phyloP scores from a whole-genome alignment of 1,140 invertebrate species.

The Hetaerina americana region DNA sequence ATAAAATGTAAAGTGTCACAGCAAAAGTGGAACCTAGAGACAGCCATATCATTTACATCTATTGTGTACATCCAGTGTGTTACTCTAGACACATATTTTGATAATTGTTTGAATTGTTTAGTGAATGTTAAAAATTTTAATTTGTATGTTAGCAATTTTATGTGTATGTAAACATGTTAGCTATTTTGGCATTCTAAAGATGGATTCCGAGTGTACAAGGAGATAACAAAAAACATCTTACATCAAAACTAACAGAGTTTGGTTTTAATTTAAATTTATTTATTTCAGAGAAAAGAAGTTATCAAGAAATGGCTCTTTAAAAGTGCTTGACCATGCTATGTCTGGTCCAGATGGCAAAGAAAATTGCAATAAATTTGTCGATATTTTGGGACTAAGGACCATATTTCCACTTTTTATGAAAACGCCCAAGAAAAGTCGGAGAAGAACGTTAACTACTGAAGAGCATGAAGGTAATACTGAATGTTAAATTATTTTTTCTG shows the following conservation, averaged over 20 bases:
- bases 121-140: too few species aligned
- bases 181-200: background rate
- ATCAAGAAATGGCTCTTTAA: slow-evolving; percentile 89
- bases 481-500: background rate
- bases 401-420: slow-evolving; percentile 99
- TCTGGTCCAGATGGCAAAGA: slow-evolving; percentile 83
- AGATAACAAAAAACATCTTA: background rate
- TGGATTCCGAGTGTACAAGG: background rate
- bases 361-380: slow-evolving; percentile 97
- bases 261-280: slow-evolving; percentile 8
- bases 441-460: slow-evolving; percentile 71
- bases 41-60: too few species aligned
- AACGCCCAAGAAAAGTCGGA: slow-evolving; percentile 78
- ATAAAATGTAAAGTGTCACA: too few species aligned
- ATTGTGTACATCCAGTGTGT: too few species aligned
- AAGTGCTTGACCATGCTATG: slow-evolving; percentile 93
- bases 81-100: too few species aligned
- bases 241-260: too few species aligned
- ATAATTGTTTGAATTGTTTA: too few species aligned
- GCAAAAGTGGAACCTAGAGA: too few species aligned
- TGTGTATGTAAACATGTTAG: too few species aligned
- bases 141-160: too few species aligned
- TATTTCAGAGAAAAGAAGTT: slow-evolving; percentile 82
- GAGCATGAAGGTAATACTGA: slow-evolving; percentile 69
- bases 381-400: slow-evolving; percentile 90